Evolutionary conservation across 2,888 invertebrate genomes (phyloP), one percentile per base, ranked within the genome.

Genomic region (Agrotis clavis): DNA sequence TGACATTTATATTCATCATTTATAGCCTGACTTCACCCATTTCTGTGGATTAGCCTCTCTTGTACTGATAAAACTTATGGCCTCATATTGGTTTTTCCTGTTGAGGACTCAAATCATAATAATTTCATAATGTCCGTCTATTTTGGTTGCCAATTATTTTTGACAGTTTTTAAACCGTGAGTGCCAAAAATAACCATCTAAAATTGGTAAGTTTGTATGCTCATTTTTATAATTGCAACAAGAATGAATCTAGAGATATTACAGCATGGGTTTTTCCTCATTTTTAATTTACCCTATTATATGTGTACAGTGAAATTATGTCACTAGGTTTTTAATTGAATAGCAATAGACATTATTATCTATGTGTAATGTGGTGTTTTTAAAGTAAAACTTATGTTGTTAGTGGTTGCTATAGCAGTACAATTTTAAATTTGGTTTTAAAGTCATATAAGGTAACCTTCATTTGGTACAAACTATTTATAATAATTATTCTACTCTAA

Each of bases 171-270:
- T 14, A 18, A 54, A 60, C 5, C 48, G 56, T 16, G 16, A 50
- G 59, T 56, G 56, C 56, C 56, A 67, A 67, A 60, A 67, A 16
- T 7, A 13, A 45, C 16, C 11, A 67, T 56, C 18, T 61, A 7
- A 45, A 14, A 50, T 61, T 13, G 18, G 16, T 47, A 21, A 60
- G 60, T 13, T 2, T 18, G 13, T 13, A 19, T 18, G n/a, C 13
- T 5, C 18, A 60, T 63, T 64, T 48, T 35, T 6, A 18, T 19
- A 4, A 21, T 19, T 18, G 47, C 4, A 48, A 41, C 4, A 48
- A 41, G 16, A 48, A 72, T 21, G 48, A 60, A 66, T 67, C 19
- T 54, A 6, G 6, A 54, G 18, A 16, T 25, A 71, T 35, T 41
- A 19, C 18, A 41, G 25, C n/a, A n/a, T 61, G n/a, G 50, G n/a